Base-by-base conservation (phyloP, 1,140 invertebrate species). In the Nomia melanderi region DNA sequence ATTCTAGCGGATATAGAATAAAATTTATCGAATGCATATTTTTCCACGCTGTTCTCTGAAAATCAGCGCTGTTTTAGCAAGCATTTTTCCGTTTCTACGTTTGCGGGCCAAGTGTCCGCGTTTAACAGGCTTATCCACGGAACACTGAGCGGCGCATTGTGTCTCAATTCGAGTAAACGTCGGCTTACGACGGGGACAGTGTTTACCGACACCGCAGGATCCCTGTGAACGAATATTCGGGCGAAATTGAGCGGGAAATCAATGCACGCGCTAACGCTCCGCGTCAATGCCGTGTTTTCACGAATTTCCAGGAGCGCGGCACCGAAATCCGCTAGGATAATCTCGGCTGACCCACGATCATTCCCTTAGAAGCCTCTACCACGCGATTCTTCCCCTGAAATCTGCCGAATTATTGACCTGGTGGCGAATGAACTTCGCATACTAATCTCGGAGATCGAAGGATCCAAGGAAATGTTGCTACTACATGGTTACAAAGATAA, bases 231-330 rank as follows among this genome's bases (percentile, higher is more conserved):
- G 62, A 78, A 84, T 84, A 83, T 84, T 81, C 53, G 74, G 57
- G 12, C 56, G 84, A 86, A 85, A 86, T 86, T 85, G 84, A 86
- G 84, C 84, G 84, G 64, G 31, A 85, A 86, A 86, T 82, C 73
- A 75, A 83, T 86, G 83, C 80, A 85, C 72, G 83, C 84, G 75
- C 63, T 86, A 75, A 85, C 84, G 83, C 84, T 70, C 62, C 29
- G 44, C 36, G 17, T 79, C 41, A 85, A 87, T 86, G 39, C n/a
- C 69, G 62, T 85, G 78, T 84, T 83, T 83, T 82, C 81, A 83
- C 39, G 59, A 70, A 54, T 77, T 84, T 75, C 27, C 71, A 59
- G 17, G 39, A 33, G 20, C 36, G n/a, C 33, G 31, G 72, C 64
- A 5, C 54, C 54, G 81, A 82, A 82, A 84, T 75, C 72, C 76